Base-by-base conservation (phyloP, 2,113 vertebrate species). In the Suncus etruscus region DNA sequence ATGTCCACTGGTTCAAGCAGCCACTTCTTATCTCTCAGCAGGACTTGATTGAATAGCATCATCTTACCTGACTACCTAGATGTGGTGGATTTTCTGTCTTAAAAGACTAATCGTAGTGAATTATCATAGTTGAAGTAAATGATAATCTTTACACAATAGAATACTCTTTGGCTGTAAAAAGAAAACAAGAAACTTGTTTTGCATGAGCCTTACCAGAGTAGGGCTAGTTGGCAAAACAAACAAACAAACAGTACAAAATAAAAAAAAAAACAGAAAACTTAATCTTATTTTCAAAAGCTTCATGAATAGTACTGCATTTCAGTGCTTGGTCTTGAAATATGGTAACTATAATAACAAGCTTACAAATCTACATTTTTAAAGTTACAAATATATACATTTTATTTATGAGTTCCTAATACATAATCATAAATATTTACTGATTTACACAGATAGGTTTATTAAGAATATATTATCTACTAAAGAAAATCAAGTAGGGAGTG, bases 191-290 rank as follows among this genome's bases (percentile, higher is more conserved):
- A 83, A 72, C 89, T 83, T 79, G 70, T 82, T 78, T 50, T 58
- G 25, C 78, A 93, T n/a, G 66, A 84, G 69, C 82, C 70, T 92
- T 91, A 78, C 94, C 81, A 79, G 72, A 47, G 75, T 29, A 77
- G 69, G 79, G 81, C 27, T 84, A 31, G 15, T 29, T 86, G 39
- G 69, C 7, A 16, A 29, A 61, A 61, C 58, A 61, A 58, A 58
- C 54, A 58, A 58, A 58, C 54, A 58, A 70, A n/a, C 54, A n/a
- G n/a, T n/a, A n/a, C n/a, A n/a, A 5, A 39, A 39, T 5, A 39
- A 39, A 39, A 39, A 3, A 39, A 39, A 58, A 58, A 58, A 5
- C 58, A 61, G 58, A 61, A 76, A 22, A 75, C 45, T 63, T 54
- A 39, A 86, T 68, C 84, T 83, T 72, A 83, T 31, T 91, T 92